Evolutionary conservation across 2,113 vertebrate species (phyloP).

Genomic region (Sakesphorus luctuosus): DNA sequence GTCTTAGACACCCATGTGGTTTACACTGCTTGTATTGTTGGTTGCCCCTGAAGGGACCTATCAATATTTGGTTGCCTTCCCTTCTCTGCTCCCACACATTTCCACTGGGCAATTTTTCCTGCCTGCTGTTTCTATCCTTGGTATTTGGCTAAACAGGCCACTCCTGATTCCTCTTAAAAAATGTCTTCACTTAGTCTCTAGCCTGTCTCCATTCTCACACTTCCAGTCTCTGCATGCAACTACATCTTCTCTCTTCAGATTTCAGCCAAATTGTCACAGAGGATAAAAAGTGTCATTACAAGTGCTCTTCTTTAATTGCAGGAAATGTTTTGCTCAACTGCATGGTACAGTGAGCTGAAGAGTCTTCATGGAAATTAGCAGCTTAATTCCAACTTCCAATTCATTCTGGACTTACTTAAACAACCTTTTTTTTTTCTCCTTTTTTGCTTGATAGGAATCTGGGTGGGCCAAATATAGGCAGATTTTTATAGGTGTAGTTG

Average conservation of each 20-base stretch:
- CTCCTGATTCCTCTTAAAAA: not conserved
- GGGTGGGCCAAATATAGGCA: not conserved
- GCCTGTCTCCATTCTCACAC: not conserved
- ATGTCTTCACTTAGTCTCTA: not conserved
- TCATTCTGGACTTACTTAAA: not conserved
- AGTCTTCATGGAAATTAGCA: constrained; percentile 20
- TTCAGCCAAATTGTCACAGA: not conserved
- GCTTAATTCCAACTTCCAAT: not conserved
- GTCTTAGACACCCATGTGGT: not conserved
- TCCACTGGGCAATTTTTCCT: not conserved
- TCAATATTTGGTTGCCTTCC: not conserved
- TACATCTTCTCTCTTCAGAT: not conserved
- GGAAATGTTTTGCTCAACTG: constrained; percentile 41
- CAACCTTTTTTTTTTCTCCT: not conserved
- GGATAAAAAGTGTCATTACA: constrained; percentile 9
- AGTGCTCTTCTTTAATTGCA: constrained; percentile 26
- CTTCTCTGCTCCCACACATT: not conserved
- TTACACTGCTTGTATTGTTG: not conserved
- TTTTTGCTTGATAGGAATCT: not conserved
- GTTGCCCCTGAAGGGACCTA: not conserved
- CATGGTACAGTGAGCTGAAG: not conserved
- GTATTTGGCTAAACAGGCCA: not conserved
- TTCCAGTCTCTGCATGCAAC: not conserved
- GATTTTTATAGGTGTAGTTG: constrained; percentile 22
- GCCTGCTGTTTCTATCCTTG: not conserved